Evolutionary conservation across 2,797 vertebrate genomes (phyloP).

Genomic region (Danio aesculapii): DNA sequence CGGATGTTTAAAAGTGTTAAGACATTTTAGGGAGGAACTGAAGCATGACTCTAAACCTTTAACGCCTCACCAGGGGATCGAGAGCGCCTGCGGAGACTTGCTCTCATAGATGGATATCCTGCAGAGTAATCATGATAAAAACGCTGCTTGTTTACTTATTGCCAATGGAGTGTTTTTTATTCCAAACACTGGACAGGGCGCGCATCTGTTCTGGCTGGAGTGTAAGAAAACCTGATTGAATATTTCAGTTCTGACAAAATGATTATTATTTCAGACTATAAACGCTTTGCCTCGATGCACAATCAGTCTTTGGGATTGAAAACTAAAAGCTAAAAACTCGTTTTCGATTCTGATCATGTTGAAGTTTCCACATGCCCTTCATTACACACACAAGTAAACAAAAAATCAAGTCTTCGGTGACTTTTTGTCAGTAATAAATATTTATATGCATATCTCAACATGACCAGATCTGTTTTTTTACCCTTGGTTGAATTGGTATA

Average conservation of each 20-base stretch:
- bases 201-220: neutral
- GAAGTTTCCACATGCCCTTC: slow-evolving; percentile 1
- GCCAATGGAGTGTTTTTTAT: slow-evolving; percentile 5
- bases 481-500: too few species aligned
- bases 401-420: neutral
- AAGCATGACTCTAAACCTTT: slow-evolving; percentile 7
- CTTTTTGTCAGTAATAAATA: neutral
- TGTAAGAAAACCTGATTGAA: neutral
- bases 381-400: neutral
- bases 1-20: neutral
- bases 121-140: slow-evolving; percentile 1
- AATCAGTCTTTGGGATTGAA: neutral
- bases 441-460: too few species aligned
- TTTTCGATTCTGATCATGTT: neutral
- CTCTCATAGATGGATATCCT: neutral
- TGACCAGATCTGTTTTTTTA: too few species aligned
- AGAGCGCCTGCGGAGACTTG: neutral
- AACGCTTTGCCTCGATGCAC: neutral
- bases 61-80: neutral
- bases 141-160: slow-evolving; percentile 14
- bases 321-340: neutral
- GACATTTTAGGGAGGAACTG: neutral
- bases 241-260: slow-evolving; percentile 4
- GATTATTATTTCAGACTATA: neutral
- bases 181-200: neutral